Evolutionary conservation across 2,113 vertebrate genomes (phyloP).

Genomic region (Quiscalus mexicanus): DNA sequence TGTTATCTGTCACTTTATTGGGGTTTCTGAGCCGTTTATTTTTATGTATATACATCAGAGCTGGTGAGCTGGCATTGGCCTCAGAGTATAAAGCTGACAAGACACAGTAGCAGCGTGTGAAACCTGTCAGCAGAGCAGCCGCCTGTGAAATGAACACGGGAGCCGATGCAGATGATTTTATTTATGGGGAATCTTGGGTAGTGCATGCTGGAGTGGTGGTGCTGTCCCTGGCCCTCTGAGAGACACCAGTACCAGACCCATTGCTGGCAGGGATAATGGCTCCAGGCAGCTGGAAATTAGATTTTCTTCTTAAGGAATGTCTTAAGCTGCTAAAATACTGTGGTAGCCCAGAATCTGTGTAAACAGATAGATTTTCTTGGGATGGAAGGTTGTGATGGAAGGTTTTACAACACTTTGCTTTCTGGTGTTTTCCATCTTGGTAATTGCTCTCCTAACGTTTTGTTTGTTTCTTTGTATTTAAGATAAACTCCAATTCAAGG

Average conservation of each 20-base stretch:
- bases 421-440: not conserved
- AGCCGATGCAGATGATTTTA: slow-evolving; percentile 15
- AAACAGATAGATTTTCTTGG: not conserved
- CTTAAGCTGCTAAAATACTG: not conserved
- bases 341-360: not conserved
- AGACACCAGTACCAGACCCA: rapidly evolving
- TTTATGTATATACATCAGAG: slow-evolving; percentile 69
- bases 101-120: slow-evolving; percentile 64
- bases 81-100: slow-evolving; percentile 77
- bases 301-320: not conserved
- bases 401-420: not conserved
- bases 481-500: not conserved
- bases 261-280: not conserved
- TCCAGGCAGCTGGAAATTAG: not conserved
- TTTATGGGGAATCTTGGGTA: slow-evolving; percentile 70
- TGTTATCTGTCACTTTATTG: slow-evolving; percentile 59
- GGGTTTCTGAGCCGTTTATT: slow-evolving; percentile 74
- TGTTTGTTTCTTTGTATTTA: not conserved
- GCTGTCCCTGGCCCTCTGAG: not conserved
- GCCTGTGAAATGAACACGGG: slow-evolving; percentile 80
- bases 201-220: not conserved
- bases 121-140: slow-evolving; percentile 77
- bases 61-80: slow-evolving; percentile 51
- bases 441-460: not conserved
- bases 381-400: not conserved